These are phyloP conservation scores for Galaxea fascicularis DNA, from an alignment of 92 coral and sea anemone species.

Conservation along the genomic window DNA sequence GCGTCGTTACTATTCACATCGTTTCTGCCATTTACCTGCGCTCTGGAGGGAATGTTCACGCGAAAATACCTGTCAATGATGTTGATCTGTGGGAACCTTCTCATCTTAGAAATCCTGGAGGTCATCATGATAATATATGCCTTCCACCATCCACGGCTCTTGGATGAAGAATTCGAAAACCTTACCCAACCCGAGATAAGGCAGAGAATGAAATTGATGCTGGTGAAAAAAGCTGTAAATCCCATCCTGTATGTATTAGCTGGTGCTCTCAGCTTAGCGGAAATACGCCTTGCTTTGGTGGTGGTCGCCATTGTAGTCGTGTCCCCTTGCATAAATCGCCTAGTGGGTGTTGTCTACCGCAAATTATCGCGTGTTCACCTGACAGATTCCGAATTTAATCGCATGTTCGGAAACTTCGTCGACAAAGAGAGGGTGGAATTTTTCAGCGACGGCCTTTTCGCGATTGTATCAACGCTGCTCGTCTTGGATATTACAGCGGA, in stretches of 20 bases:
- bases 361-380: constrained; percentile 68
- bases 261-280: constrained; percentile 74
- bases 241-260: constrained; percentile 82
- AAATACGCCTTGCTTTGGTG: constrained; percentile 75
- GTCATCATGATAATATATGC: constrained; percentile 81
- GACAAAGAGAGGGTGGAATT: constrained; percentile 97
- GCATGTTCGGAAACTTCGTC: constrained; percentile 88
- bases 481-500: constrained; percentile 94
- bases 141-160: constrained; percentile 75
- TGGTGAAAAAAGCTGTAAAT: constrained; percentile 84
- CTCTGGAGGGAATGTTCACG: constrained; percentile 85
- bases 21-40: constrained; percentile 90
- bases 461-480: constrained; percentile 94
- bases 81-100: constrained; percentile 80
- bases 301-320: constrained; percentile 81
- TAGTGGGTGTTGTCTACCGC: constrained; percentile 83
- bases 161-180: constrained; percentile 79
- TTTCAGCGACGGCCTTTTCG: constrained; percentile 97
- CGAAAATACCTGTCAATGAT: constrained; percentile 77
- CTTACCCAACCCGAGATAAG: constrained; percentile 75
- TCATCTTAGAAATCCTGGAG: constrained; percentile 85
- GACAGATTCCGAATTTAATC: constrained; percentile 78
- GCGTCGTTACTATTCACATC: constrained; percentile 89
- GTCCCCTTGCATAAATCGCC: constrained; percentile 87
- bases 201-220: constrained; percentile 88